Evolutionary conservation across 2,888 invertebrate species (phyloP).

Genomic region (Drosophila flavopinicola): DNA sequence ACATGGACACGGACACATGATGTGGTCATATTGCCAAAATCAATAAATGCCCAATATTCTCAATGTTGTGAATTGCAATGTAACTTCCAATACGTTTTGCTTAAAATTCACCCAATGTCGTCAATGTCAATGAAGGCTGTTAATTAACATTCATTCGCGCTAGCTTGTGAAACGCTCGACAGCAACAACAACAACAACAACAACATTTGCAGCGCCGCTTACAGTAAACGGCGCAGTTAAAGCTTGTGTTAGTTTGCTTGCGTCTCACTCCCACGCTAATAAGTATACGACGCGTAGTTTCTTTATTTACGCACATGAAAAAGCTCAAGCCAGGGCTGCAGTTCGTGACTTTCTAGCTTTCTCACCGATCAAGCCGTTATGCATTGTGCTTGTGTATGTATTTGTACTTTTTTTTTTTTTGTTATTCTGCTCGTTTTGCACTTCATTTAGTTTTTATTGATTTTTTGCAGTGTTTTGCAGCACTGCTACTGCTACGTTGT

Average conservation of each 20-base stretch:
- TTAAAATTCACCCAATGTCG: conserved; percentile 1
- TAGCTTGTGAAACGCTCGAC: conserved; percentile 32
- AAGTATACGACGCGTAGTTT: conserved; percentile 30
- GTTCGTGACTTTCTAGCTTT: conserved; percentile 25
- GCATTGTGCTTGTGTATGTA: neutral
- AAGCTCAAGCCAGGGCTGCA: conserved; percentile 25
- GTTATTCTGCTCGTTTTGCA: conserved; percentile 36
- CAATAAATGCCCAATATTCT: conserved; percentile 63
- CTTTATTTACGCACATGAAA: conserved; percentile 27
- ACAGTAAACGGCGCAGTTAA: conserved; percentile 35
- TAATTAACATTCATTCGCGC: conserved; percentile 50
- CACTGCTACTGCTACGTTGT: conserved; percentile 5
- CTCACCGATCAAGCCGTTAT: conserved; percentile 34
- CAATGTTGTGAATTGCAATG: conserved; percentile 11
- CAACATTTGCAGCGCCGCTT: conserved; percentile 18
- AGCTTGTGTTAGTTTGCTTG: conserved; percentile 17
- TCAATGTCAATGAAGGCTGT: conserved; percentile 46
- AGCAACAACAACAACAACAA: conserved; percentile 14
- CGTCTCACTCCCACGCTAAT: conserved; percentile 14
- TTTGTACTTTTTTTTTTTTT: conserved; percentile 2
- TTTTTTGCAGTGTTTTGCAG: conserved; percentile 34
- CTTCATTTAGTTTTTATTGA: conserved; percentile 57
- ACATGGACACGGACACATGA: neutral
- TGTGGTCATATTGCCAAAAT: conserved; percentile 50
- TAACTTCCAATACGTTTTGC: neutral